Evolutionary conservation across 2,113 vertebrate species (phyloP).

Genomic region (Ivindomyrus marchei): DNA sequence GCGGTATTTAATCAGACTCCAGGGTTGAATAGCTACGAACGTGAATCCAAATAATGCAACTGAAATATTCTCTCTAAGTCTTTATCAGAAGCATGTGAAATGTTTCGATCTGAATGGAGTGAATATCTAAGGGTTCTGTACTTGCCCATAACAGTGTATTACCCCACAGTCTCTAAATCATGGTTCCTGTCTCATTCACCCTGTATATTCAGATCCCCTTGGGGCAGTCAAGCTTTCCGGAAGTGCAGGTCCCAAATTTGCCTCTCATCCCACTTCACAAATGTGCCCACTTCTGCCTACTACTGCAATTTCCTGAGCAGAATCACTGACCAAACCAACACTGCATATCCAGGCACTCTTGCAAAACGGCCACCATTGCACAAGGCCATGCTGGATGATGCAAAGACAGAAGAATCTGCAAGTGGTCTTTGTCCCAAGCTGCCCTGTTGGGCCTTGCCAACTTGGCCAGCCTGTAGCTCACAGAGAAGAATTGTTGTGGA

Average conservation of each 20-base stretch:
- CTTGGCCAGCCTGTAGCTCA: no score
- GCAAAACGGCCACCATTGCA: neutral
- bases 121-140: neutral
- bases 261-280: neutral
- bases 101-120: neutral
- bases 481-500: neutral
- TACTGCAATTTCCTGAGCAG: neutral
- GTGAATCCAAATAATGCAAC: neutral
- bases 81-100: neutral
- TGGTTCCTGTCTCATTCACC: neutral
- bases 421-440: conserved; percentile 3
- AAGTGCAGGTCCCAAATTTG: neutral
- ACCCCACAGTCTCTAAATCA: neutral
- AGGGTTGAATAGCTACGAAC: neutral
- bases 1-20: neutral
- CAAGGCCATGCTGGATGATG: neutral
- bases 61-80: neutral
- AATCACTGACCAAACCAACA: neutral
- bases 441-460: neutral
- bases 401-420: neutral
- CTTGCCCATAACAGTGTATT: neutral
- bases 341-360: neutral
- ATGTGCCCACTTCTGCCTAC: neutral
- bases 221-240: neutral
- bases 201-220: neutral